These are phyloP conservation scores for Lepus oiostolus DNA, from an alignment of 2,797 vertebrate genomes.

Conservation along the genomic window DNA sequence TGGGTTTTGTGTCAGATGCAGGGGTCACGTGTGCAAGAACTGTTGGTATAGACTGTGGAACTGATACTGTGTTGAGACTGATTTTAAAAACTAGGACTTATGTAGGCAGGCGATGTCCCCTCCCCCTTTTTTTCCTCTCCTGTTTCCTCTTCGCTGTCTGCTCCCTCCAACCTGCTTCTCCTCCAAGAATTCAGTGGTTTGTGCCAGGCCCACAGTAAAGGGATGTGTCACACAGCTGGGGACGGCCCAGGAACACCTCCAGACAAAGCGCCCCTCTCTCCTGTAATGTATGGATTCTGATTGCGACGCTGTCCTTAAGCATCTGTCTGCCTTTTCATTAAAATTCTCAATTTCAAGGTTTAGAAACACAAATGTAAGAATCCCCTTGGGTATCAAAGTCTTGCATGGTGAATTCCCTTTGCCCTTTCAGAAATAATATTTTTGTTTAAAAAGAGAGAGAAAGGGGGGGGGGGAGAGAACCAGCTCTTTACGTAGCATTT, in stretches of 20 bases:
- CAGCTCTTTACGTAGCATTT: conserved; percentile 44
- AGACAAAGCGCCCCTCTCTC: conserved; percentile 76
- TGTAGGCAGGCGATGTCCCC: conserved; percentile 66
- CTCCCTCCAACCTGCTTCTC: conserved; percentile 69
- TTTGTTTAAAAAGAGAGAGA: conserved; percentile 50
- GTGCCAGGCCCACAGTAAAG: background rate
- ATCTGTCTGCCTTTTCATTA: conserved; percentile 78
- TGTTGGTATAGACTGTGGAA: background rate
- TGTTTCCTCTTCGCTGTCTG: conserved; percentile 71
- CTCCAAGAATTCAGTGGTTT: conserved; percentile 77
- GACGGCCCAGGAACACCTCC: conserved; percentile 6
- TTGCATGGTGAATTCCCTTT: conserved; percentile 82
- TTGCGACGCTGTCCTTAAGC: conserved; percentile 57
- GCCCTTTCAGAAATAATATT: conserved; percentile 77
- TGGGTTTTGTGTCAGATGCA: background rate
- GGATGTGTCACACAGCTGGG: conserved; percentile 24
- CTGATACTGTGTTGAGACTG: conserved; percentile 33
- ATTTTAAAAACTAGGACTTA: conserved; percentile 31
- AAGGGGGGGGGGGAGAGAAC: background rate
- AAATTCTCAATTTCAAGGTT: conserved; percentile 78
- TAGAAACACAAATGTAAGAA: conserved; percentile 81
- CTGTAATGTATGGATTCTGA: background rate
- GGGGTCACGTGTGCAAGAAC: conserved; percentile 18
- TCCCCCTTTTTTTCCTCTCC: conserved; percentile 63
- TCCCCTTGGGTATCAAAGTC: conserved; percentile 79